Base-by-base conservation (phyloP, 1,140 invertebrate genomes). In the Zaprionus ghesquierei region DNA sequence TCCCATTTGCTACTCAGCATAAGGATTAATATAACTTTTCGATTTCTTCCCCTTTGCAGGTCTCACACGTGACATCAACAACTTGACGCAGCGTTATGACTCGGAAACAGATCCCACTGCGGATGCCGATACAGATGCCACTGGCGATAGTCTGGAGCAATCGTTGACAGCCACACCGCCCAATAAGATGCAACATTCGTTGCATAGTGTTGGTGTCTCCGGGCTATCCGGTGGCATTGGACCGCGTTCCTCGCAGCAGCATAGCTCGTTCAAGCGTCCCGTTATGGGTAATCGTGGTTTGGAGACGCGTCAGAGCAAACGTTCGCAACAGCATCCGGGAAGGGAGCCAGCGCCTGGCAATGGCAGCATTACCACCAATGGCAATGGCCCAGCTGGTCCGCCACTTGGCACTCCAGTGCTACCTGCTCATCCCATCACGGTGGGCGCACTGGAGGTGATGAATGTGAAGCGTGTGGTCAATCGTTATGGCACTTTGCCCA, bases 401-500 rank as follows among this genome's bases (percentile, higher is more conserved):
- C 35, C 9, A 10, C 22, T 51, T 15, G 61, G 50, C 20, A 29
- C 41, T 15, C 61, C 74, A 15, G 60, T 56, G 55, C 27, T 72
- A 38, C 25, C 58, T 0, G 78, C 81, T 3, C 90, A 92, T 62
- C 93, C 93, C 62, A 81, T 92, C n/a, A 91, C 90, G 0, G 96
- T 98, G 59, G 97, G 97, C 72, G 97, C 98, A 13, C 93, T 99
- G 68, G 98, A 99, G 93, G 98, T 98, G 73, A 97, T 98, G 92
- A 99, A 99, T 94, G 98, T 99, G 59, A 97, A 98, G 87, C 95
- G 97, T 76, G 98, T 98, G 5, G 98, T 99, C 61, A 98, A 98
- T 92, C 94, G 97, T n/a, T 99, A 99, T 91, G 98, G 98, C 5
- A 99, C 98, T 10, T 90, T 98, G 65, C 98, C 98, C 0, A 99